Evolutionary conservation across 2,888 invertebrate genomes (phyloP).

Genomic region (Dendrolimus houi): DNA sequence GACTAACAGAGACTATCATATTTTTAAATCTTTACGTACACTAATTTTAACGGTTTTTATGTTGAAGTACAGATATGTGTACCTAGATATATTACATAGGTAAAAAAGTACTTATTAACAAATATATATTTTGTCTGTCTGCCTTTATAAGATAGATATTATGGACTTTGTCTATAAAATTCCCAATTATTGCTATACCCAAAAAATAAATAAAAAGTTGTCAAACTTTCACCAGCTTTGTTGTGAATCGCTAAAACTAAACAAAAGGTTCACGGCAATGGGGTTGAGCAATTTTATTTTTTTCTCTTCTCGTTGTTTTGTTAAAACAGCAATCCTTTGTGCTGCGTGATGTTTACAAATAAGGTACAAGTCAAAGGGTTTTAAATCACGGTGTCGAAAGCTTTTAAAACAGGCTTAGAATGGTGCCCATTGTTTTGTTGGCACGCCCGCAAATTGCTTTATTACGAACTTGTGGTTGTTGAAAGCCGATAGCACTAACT

Average conservation of each 20-base stretch:
- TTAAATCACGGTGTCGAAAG: constrained; percentile 74
- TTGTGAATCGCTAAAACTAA: constrained; percentile 31
- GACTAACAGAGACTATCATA: too few species aligned
- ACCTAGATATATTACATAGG: too few species aligned
- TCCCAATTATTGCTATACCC: constrained; percentile 13
- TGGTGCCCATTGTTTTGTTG: constrained; percentile 67
- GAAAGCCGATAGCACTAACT: constrained; percentile 67
- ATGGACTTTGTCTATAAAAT: too few species aligned
- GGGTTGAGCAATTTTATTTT: constrained; percentile 65
- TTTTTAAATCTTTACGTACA: too few species aligned
- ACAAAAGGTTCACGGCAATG: constrained; percentile 62
- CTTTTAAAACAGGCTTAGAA: constrained; percentile 73
- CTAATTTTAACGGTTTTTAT: too few species aligned
- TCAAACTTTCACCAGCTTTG: constrained; percentile 47
- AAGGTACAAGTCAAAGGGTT: constrained; percentile 70
- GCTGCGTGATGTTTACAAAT: constrained; percentile 68
- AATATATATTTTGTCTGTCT: too few species aligned
- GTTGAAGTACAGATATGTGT: too few species aligned
- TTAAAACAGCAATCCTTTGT: constrained; percentile 62
- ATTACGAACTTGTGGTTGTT: constrained; percentile 58
- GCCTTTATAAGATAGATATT: too few species aligned
- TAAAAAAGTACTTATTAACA: too few species aligned
- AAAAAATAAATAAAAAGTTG: constrained; percentile 20
- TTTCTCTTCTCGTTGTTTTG: constrained; percentile 35
- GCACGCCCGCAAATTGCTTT: constrained; percentile 71